A percentile compares a stretch with the other conserved stretches of the same genome.
Conservation (phyloP, 2,797 vertebrate species). For the Dendrocincla fuliginosa region DNA sequence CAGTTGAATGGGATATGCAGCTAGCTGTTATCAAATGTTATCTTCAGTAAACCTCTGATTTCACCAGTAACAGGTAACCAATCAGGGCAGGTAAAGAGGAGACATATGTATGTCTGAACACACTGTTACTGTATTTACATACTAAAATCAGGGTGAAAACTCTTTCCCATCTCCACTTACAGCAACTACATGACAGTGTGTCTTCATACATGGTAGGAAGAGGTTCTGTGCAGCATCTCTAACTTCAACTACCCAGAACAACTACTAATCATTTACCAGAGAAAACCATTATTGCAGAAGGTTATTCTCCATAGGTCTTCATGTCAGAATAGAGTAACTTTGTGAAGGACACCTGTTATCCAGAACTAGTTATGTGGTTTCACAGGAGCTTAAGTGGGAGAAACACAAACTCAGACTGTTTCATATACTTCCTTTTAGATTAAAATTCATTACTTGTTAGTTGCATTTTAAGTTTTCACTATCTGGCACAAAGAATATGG, state of each 20-base stretch:
- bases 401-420: not conserved
- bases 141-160: not conserved
- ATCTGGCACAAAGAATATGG: not conserved
- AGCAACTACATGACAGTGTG: rapidly evolving
- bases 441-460: not conserved
- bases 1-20: not conserved
- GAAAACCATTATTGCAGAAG: not conserved
- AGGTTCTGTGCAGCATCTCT: not conserved
- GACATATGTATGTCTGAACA: not conserved
- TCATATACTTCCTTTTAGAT: not conserved
- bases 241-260: not conserved
- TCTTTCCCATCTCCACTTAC: not conserved
- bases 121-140: not conserved
- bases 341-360: not conserved
- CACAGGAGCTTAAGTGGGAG: not conserved
- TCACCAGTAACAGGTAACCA: not conserved
- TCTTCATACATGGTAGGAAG: rapidly evolving
- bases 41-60: not conserved
- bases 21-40: not conserved
- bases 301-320: not conserved
- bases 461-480: not conserved
- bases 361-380: not conserved
- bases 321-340: not conserved
- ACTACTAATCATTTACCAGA: not conserved
- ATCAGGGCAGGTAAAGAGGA: not conserved